These are phyloP conservation scores for Hephaestus fuliginosus DNA, from an alignment of 2,797 vertebrate species.

Conservation along the genomic window DNA sequence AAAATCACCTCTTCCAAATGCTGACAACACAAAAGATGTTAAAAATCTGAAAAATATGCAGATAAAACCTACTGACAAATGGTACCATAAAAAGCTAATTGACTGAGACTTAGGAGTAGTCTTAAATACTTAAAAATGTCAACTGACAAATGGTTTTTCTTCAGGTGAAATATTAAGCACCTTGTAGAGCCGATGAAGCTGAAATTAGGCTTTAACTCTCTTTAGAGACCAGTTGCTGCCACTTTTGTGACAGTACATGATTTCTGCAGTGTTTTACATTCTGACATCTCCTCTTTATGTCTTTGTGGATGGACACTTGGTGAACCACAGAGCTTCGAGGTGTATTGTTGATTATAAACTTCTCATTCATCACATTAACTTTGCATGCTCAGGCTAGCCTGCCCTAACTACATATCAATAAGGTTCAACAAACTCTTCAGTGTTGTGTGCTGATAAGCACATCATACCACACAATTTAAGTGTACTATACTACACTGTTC, in stretches of 20 bases:
- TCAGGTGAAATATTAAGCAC: constrained; percentile 11
- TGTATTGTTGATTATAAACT: constrained; percentile 48
- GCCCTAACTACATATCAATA: constrained; percentile 1
- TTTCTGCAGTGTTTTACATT: constrained; percentile 25
- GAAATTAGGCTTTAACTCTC: constrained; percentile 33
- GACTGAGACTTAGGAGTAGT: not conserved
- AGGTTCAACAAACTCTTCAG: not conserved
- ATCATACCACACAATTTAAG: too few species aligned
- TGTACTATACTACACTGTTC: not conserved
- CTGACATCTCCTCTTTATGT: constrained; percentile 21
- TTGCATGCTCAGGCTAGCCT: constrained; percentile 10
- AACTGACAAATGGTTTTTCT: constrained; percentile 25
- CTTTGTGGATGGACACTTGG: constrained; percentile 7
- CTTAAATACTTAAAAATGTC: constrained; percentile 20
- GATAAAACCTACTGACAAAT: not conserved
- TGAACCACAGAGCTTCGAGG: constrained; percentile 29
- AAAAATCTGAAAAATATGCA: not conserved
- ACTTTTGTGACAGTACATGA: constrained; percentile 34
- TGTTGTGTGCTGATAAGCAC: not conserved
- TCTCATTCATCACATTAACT: constrained; percentile 45
- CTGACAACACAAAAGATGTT: constrained; percentile 14
- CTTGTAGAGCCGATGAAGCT: constrained; percentile 19
- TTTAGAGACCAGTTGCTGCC: constrained; percentile 9
- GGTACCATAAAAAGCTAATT: not conserved
- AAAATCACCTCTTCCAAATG: constrained; percentile 9